A percentile compares a stretch with the other conserved stretches of the same genome.
Conservation (phyloP, 2,888 invertebrate species). For the Pinctada fucata region DNA sequence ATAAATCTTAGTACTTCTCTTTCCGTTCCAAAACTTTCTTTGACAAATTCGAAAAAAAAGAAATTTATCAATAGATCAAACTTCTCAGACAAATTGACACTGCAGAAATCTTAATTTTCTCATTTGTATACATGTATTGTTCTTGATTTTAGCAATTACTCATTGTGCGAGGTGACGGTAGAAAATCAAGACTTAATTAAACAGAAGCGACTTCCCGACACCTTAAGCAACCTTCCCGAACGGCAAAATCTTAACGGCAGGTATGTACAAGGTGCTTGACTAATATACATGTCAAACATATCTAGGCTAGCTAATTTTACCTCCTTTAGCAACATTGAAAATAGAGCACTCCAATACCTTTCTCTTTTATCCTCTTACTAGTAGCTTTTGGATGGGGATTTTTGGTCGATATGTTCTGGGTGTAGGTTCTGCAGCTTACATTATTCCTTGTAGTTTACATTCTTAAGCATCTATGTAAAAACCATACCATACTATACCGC, state of each 20-base stretch:
- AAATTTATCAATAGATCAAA: not conserved
- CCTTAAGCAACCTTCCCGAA: slow-evolving; percentile 96
- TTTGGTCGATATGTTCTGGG: too few species aligned
- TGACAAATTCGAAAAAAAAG: not conserved
- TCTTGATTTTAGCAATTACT: slow-evolving; percentile 84
- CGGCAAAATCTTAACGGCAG: slow-evolving; percentile 86
- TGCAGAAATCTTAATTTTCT: not conserved
- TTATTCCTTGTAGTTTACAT: too few species aligned
- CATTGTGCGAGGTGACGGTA: slow-evolving; percentile 96
- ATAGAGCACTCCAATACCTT: slow-evolving; percentile 4
- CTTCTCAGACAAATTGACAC: not conserved
- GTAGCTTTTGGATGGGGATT: too few species aligned
- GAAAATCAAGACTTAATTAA: slow-evolving; percentile 94
- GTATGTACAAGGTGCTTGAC: slow-evolving; percentile 62
- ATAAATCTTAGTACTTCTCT: not conserved
- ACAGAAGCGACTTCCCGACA: slow-evolving; percentile 95
- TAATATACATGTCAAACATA: slow-evolving; percentile 6
- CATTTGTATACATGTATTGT: not conserved
- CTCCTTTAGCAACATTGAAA: not conserved
- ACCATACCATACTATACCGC: too few species aligned
- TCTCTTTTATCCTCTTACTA: not conserved
- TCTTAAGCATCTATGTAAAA: too few species aligned
- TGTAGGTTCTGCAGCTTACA: too few species aligned
- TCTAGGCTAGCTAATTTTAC: not conserved
- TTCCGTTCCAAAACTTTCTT: not conserved